These are phyloP conservation scores for Hartigia nigra DNA, from an alignment of 2,888 invertebrate genomes.

Conservation along the genomic window DNA sequence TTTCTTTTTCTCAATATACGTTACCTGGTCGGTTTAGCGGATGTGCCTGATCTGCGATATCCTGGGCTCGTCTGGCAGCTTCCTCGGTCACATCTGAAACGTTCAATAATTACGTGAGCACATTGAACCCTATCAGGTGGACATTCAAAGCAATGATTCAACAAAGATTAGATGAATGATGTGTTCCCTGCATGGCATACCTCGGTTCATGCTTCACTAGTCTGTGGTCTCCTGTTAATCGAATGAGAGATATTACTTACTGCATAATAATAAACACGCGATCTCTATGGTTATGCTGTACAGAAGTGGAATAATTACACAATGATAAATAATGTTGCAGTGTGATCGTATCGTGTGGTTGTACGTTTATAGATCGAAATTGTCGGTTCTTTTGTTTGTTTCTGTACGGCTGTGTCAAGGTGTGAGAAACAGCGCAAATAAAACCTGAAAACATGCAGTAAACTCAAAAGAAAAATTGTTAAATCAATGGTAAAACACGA, in stretches of 20 bases:
- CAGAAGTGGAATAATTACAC: slow-evolving; percentile 38
- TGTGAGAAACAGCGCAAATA: slow-evolving; percentile 46
- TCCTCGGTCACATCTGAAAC: slow-evolving; percentile 64
- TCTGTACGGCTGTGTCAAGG: slow-evolving; percentile 32
- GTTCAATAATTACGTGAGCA: slow-evolving; percentile 26
- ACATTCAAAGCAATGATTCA: slow-evolving; percentile 65
- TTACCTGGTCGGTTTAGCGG: slow-evolving; percentile 57
- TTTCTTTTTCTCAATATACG: slow-evolving; percentile 22
- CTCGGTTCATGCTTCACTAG: slow-evolving; percentile 65
- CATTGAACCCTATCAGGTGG: slow-evolving; percentile 27
- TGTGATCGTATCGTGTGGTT: background rate
- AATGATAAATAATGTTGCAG: slow-evolving; percentile 39
- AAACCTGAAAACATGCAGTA: slow-evolving; percentile 63
- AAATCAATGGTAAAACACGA: slow-evolving; percentile 23
- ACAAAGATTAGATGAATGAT: slow-evolving; percentile 65
- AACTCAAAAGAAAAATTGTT: slow-evolving; percentile 41
- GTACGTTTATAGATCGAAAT: slow-evolving; percentile 30
- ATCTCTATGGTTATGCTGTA: slow-evolving; percentile 49
- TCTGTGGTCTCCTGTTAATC: slow-evolving; percentile 63
- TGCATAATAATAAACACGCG: slow-evolving; percentile 50
- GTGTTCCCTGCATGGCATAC: slow-evolving; percentile 64
- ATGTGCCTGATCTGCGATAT: slow-evolving; percentile 50
- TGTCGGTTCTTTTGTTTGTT: slow-evolving; percentile 4
- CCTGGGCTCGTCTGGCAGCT: slow-evolving; percentile 60
- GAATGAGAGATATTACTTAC: slow-evolving; percentile 58